Conservation (phyloP, 2,113 vertebrate species). For the Capreolus pygargus region DNA sequence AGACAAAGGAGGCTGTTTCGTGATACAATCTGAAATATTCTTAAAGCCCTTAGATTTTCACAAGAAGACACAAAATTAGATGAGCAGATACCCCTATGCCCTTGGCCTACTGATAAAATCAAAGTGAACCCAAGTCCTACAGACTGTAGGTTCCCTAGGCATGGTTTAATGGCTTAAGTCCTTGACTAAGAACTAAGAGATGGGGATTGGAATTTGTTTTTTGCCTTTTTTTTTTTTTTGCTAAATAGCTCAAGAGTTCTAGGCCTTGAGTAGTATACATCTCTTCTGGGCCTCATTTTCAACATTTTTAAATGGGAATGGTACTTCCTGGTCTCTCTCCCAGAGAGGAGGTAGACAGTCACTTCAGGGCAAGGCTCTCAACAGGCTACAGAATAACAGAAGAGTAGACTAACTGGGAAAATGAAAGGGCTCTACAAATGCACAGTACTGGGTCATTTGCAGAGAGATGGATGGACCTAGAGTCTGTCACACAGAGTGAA, state of each 20-base stretch:
- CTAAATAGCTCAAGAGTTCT: not conserved
- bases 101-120: not conserved
- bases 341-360: not conserved
- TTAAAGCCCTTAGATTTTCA: not conserved
- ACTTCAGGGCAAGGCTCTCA: not conserved
- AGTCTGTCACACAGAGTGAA: no score
- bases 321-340: not conserved
- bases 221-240: not conserved
- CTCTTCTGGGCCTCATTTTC: not conserved
- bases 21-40: not conserved
- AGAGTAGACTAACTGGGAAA: not conserved
- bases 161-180: not conserved
- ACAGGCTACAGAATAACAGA: not conserved
- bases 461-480: no score
- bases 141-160: not conserved
- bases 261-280: not conserved
- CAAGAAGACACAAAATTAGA: not conserved
- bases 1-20: not conserved
- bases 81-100: not conserved
- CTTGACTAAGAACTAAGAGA: not conserved
- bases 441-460: not conserved
- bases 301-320: not conserved
- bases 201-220: not conserved
- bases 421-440: not conserved
- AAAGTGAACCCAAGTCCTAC: not conserved